Base-by-base conservation (phyloP, 23 tunicate genomes). In the Diplosoma virens region DNA sequence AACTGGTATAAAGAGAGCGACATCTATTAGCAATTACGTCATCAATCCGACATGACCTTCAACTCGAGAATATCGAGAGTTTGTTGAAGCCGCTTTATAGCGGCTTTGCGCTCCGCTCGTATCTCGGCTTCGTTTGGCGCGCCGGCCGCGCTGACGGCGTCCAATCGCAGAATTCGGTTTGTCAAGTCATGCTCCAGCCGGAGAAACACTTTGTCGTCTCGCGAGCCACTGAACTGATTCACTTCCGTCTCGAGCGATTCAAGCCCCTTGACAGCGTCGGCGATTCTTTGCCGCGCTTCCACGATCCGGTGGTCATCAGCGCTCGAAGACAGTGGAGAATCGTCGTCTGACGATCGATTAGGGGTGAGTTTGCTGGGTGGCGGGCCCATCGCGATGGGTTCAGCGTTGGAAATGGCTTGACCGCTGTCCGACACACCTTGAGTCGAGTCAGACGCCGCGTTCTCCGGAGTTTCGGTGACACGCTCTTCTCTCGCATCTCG, bases 51-150 rank as follows among this genome's bases (percentile, higher is more conserved):
- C 34, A 61, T 61, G 6, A 35, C 71, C 31, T 87, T 87, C 3
- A 87, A 79, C 45, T 87, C 95, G 6, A 87, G 66, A 41, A 85
- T 60, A 58, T 87, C 95, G 9, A 87, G 59, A 6, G 95, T 87
- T 48, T 87, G 95, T 80, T 87, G 95, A 28, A 87, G 71, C 37
- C 85, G 78, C 54, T 47, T 76, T 1, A 87, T 67, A 22, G 83
- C 80, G 1, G 87, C 86, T 47, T 87, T 87, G 20, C 95, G 54
- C 47, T 81, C 56, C n/a, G 74, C 33, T 37, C 95, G 63, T 6
- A 87, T 59, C 23, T 60, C 71, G 30, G 75, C 71, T 30, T 87
- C 95, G 18, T 79, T 83, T 31, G 85, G 79, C 0, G 95, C 74
- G 9, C 85, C 95, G 22, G 70, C 70, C 0, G 86, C 86, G 30